phyloP scores from a whole-genome alignment of 2,888 invertebrate species.

The Bombyx huttoni region DNA sequence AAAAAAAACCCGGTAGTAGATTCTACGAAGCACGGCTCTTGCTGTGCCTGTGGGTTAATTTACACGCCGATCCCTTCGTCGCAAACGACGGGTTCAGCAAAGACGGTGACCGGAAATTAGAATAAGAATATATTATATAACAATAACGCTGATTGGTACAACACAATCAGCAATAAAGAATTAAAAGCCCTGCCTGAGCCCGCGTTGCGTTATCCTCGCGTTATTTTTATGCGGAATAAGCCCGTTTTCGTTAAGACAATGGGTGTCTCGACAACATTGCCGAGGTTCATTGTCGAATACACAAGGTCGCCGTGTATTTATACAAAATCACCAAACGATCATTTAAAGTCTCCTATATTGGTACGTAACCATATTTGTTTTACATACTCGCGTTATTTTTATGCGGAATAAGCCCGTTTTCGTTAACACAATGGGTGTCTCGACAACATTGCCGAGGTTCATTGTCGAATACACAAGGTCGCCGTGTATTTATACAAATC shows the following conservation, averaged over 20 bases:
- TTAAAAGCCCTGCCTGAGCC: too few species aligned
- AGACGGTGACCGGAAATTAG: too few species aligned
- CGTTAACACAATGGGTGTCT: constrained; percentile 1
- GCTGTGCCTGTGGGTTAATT: too few species aligned
- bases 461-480: constrained; percentile 34
- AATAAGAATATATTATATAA: too few species aligned
- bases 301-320: constrained; percentile 28
- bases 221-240: not conserved
- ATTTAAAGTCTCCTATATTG: not conserved
- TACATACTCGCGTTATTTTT: not conserved
- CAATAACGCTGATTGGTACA: too few species aligned
- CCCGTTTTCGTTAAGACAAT: not conserved
- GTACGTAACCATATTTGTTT: not conserved
- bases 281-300: constrained; percentile 30
- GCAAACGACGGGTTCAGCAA: too few species aligned
- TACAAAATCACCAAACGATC: constrained; percentile 18
- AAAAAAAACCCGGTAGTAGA: too few species aligned
- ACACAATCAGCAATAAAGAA: too few species aligned
- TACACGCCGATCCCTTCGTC: too few species aligned
- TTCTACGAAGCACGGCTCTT: too few species aligned
- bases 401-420: not conserved
- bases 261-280: not conserved
- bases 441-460: constrained; percentile 16
- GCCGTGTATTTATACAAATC: constrained; percentile 18
- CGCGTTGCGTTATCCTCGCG: not conserved